Evolutionary conservation across 1,140 invertebrate species (phyloP), one percentile per base, ranked within the genome.

Genomic region (Sycobia sp.): DNA sequence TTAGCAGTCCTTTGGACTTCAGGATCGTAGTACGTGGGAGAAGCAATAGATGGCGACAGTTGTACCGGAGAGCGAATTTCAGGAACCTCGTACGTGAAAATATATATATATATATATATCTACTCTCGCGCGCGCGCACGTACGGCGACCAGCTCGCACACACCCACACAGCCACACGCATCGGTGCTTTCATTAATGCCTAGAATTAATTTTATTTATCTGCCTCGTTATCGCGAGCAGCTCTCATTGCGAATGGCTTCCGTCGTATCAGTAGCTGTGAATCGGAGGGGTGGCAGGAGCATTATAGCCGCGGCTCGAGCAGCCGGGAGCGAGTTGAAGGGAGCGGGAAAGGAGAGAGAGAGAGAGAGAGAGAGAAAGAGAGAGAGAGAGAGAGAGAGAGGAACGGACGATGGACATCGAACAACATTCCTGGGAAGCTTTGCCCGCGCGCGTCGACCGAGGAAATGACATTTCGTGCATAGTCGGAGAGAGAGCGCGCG

Each of bases 181-280:
- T 47, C 43, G 13, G 29, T 11, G 50, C 14, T 18, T 41, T 32
- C 27, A 36, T 51, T 53, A 61, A 34, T 34, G 9, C 8, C 27
- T 44, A n/a, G 49, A 25, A 61, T 53, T 61, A 53, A 56, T 50
- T 27, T 50, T 27, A 22, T n/a, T 39, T 54, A 54, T 54, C 51
- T 14, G 14, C 3, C 16, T 20, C 23, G 53, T 43, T 56, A 56
- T 43, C 53, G 53, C 36, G 32, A 7, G 14, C 16, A 3, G 49
- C 10, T 20, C 27, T 5, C 25, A 27, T 23, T 1, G 46, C 46
- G n/a, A n/a, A n/a, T n/a, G 46, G 18, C 25, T 49, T 49, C 46
- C 46, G 25, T 49, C 46, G 46, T 49, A 49, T 49, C 25, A 49
- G 27, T 10, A 16, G 7, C 23, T 10, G 25, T 22, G 14, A 3